Base-by-base conservation (phyloP, 2,888 invertebrate genomes). In the Peribatodes rhomboidaria region DNA sequence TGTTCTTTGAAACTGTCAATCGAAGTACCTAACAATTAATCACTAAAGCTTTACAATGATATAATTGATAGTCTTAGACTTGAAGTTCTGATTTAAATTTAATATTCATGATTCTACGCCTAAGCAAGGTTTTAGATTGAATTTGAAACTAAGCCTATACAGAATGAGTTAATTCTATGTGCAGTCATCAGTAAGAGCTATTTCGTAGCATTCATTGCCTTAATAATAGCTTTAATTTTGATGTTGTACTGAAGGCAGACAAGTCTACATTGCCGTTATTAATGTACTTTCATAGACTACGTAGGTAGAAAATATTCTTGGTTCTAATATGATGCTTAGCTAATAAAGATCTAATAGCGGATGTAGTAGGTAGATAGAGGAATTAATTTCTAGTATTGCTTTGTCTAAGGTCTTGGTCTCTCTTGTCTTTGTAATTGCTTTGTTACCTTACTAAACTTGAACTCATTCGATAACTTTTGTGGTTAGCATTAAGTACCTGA, bases 1-100 rank as follows among this genome's bases (percentile, higher is more conserved):
- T 37, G 31, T 57, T 61, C 60, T 57, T 60, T 52, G 52, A 65
- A 56, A 65, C 60, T 61, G 65, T 65, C 65, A 65, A 65, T 65
- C 56, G 60, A 53, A 60, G 59, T 44, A 37, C 49, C 41, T 31
- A 33, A 60, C 20, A 46, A 65, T 65, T 47, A 65, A 65, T 65
- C 65, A 65, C 46, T 27, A 39, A n/a, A 46, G 46, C 60, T 39
- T 44, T 46, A 46, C 50, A 65, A 65, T 46, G 52, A 56, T 57
- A 61, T 56, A 65, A 65, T 65, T 65, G 31, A 65, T 56, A 61
- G 56, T 52, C 52, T 47, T 10, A 41, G 46, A 55, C 60, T 54
- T 56, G 44, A 52, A 60, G 65, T 65, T 56, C 56, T 61, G 33
- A 56, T 46, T 46, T 22, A 44, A 57, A 60, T 56, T 52, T 60